A percentile compares a stretch with the other conserved stretches of the same genome.
Evolutionary conservation across 2,113 vertebrate genomes (phyloP).

Genomic region (Myrmophylax atrothorax): DNA sequence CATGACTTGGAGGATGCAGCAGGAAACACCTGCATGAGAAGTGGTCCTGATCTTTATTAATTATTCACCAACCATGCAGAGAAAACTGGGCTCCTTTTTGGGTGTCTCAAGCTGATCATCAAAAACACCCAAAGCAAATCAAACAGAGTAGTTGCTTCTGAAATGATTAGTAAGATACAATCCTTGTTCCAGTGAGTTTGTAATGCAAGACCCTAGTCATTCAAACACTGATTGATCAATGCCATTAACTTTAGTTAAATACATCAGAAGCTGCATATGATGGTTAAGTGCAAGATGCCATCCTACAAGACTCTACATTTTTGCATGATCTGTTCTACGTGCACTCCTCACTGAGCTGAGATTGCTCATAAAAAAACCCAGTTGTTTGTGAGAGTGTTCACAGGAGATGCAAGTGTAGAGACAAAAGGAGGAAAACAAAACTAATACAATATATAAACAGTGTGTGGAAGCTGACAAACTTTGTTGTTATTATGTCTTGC

Average conservation of each 20-base stretch:
- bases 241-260: not conserved
- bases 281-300: not conserved
- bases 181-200: not conserved
- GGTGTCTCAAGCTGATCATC: not conserved
- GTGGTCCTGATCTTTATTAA: not conserved
- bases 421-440: not conserved
- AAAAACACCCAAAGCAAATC: not conserved
- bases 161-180: not conserved
- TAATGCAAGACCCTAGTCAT: not conserved
- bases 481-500: not conserved
- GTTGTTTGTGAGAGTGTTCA: not conserved
- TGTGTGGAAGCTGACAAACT: not conserved
- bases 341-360: not conserved
- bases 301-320: not conserved
- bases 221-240: rapidly evolving
- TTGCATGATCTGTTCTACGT: not conserved
- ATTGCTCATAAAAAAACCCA: not conserved
- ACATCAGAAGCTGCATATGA: not conserved
- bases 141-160: not conserved
- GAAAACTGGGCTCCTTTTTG: not conserved
- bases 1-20: not conserved
- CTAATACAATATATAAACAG: not conserved
- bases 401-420: not conserved
- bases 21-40: not conserved
- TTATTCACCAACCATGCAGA: not conserved